These are phyloP conservation scores for Dermochelys coriacea DNA, from an alignment of 2,797 vertebrate species.

Conservation along the genomic window DNA sequence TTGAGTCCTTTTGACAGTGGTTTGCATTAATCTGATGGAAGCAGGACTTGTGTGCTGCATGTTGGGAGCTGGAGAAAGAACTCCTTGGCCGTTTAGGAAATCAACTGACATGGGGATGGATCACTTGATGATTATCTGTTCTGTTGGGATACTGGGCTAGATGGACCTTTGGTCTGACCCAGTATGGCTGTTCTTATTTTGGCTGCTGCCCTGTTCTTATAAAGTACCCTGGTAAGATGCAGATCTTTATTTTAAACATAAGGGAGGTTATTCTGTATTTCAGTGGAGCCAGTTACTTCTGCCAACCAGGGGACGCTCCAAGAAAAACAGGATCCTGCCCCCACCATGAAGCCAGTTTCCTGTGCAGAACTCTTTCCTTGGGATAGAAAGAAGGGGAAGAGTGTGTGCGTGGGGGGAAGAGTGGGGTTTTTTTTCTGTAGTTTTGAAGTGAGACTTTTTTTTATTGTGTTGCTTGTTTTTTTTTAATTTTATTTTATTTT, in stretches of 20 bases:
- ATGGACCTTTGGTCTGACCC: too few relatives aligned
- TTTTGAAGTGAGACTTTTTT: background rate
- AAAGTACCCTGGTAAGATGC: background rate
- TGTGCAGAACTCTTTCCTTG: background rate
- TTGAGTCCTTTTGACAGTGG: background rate
- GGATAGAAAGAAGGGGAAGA: background rate
- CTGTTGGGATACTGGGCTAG: too few relatives aligned
- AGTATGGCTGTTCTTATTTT: background rate
- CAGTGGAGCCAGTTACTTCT: background rate
- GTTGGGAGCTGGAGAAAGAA: background rate
- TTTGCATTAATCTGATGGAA: background rate
- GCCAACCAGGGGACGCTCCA: background rate
- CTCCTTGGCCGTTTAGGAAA: background rate
- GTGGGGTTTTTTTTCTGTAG: background rate
- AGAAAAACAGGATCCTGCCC: background rate
- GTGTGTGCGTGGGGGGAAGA: background rate
- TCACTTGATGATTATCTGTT: too few relatives aligned
- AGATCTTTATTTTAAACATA: background rate
- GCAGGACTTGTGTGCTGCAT: conserved; percentile 27
- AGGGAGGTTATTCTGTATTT: background rate
- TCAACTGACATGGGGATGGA: conserved; percentile 18
- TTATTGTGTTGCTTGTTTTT: conserved; percentile 42
- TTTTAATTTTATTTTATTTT: background rate
- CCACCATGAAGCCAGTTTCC: background rate
- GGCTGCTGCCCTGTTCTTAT: conserved; percentile 17